These are phyloP conservation scores for Ceyx cyanopectus DNA, from an alignment of 2,113 vertebrate genomes.

Conservation along the genomic window DNA sequence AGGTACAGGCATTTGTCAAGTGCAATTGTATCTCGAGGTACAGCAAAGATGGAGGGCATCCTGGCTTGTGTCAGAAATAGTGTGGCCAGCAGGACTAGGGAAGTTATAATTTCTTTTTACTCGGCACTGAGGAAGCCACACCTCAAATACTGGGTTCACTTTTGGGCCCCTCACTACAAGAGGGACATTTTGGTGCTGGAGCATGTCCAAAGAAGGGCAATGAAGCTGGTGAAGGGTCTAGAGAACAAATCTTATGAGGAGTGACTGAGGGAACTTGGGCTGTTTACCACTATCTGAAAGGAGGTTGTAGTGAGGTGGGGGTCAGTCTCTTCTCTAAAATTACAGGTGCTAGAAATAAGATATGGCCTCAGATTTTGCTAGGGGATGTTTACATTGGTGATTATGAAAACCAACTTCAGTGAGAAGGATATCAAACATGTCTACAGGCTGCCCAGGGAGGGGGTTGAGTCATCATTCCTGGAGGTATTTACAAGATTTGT, in stretches of 20 bases:
- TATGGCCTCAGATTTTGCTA: not conserved
- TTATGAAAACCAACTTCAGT: not conserved
- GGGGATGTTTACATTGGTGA: not conserved
- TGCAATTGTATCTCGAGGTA: not conserved
- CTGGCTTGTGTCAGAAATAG: too few relatives aligned
- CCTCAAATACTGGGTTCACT: too few relatives aligned
- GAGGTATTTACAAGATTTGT: not conserved
- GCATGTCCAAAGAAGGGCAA: not conserved
- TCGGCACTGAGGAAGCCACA: too few relatives aligned
- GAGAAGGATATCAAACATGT: not conserved
- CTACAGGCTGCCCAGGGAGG: not conserved
- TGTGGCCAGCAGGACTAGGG: too few relatives aligned
- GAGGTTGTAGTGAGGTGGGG: not conserved
- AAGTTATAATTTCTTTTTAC: too few relatives aligned
- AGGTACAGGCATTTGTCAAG: not conserved
- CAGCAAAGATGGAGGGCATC: not conserved
- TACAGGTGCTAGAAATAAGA: not conserved
- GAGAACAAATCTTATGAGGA: not conserved
- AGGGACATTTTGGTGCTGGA: not conserved
- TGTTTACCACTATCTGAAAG: not conserved
- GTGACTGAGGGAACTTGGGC: not conserved
- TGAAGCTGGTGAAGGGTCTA: not conserved
- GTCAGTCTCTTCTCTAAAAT: not conserved
- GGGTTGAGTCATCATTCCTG: not conserved
- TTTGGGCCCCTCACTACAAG: not conserved